phyloP scores from a whole-genome alignment of 2,797 vertebrate species.

The Scolopax rusticola region DNA sequence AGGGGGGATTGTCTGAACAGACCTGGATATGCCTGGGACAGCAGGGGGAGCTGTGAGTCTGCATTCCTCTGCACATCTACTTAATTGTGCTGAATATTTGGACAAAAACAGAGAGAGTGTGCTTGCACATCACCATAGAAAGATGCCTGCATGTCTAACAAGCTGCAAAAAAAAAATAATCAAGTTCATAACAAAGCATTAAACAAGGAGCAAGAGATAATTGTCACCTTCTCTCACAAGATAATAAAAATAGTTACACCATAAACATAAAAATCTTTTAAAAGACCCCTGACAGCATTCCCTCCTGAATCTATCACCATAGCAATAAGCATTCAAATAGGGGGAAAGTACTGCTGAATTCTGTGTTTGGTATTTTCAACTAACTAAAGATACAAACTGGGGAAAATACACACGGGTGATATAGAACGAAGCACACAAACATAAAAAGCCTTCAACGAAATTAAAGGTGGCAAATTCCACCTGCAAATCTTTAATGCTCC shows the following conservation, averaged over 20 bases:
- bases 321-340: constrained; percentile 36
- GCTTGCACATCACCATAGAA: background rate
- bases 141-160: background rate
- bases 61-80: background rate
- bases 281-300: constrained; percentile 22
- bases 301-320: constrained; percentile 52
- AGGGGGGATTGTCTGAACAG: background rate
- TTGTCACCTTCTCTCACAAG: constrained; percentile 17
- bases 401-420: background rate
- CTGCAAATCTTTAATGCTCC: background rate
- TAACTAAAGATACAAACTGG: constrained; percentile 52
- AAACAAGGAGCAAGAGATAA: constrained; percentile 50
- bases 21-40: constrained; percentile 14
- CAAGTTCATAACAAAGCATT: constrained; percentile 19
- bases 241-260: constrained; percentile 48
- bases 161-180: background rate
- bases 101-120: background rate
- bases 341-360: constrained; percentile 23
- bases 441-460: background rate
- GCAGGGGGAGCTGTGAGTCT: constrained; percentile 37
- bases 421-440: background rate
- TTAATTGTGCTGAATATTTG: background rate
- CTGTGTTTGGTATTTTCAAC: constrained; percentile 21
- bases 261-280: constrained; percentile 53
- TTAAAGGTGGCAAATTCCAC: constrained; percentile 15